Conservation (phyloP, 2,888 invertebrate genomes). For the Agrotis puta region DNA sequence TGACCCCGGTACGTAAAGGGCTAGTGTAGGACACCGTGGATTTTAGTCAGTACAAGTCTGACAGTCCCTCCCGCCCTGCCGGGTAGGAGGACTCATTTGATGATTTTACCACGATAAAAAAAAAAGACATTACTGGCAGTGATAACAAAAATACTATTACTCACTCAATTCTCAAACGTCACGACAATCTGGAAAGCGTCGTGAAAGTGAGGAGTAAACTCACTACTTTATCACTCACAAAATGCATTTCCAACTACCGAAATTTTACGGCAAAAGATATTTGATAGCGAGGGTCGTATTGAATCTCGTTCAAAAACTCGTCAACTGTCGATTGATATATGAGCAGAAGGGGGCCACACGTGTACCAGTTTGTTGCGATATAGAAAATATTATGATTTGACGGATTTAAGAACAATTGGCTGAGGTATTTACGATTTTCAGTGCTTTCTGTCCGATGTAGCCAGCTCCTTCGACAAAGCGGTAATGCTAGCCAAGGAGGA, state of each 20-base stretch:
- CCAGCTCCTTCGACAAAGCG: no score
- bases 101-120: no score
- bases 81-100: no score
- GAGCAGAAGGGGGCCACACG: conserved; percentile 44
- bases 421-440: conserved; percentile 1
- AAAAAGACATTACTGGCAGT: conserved; percentile 1
- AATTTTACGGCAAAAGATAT: conserved; percentile 60
- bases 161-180: conserved; percentile 12
- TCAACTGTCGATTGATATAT: conserved; percentile 81
- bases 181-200: conserved; percentile 13
- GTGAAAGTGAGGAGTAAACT: conserved; percentile 22
- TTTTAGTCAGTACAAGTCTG: no score
- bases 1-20: no score
- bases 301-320: conserved; percentile 82
- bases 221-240: conserved; percentile 41
- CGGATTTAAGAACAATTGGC: conserved; percentile 48
- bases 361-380: conserved; percentile 41
- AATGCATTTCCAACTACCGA: conserved; percentile 60
- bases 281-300: conserved; percentile 66
- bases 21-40: no score
- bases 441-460: background rate
- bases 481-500: no score
- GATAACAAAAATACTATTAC: conserved; percentile 7
- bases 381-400: conserved; percentile 53
- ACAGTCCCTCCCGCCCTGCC: no score